Evolutionary conservation across 2,797 vertebrate genomes (phyloP).

Genomic region (Periparus ater): DNA sequence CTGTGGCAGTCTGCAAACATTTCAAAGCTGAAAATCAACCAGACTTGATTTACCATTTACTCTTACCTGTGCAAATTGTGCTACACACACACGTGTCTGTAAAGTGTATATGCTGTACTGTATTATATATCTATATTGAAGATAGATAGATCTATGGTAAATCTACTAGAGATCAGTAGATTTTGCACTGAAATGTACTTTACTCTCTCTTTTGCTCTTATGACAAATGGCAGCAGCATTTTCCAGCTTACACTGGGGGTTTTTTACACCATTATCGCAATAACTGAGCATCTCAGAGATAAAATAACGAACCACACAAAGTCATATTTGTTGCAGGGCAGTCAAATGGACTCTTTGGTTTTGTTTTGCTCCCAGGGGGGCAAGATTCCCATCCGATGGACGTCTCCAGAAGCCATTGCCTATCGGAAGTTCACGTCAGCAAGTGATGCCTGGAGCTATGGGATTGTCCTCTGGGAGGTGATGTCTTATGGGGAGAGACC

Average conservation of each 20-base stretch:
- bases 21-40: not conserved
- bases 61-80: not conserved
- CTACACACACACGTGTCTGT: not conserved
- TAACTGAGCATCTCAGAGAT: not conserved
- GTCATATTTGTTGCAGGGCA: not conserved
- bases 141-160: not conserved
- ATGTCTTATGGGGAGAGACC: slow-evolving; percentile 98
- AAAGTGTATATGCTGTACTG: not conserved
- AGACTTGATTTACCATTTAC: not conserved
- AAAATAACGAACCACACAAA: not conserved
- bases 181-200: not conserved
- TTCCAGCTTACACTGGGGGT: rapidly evolving
- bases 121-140: not conserved
- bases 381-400: slow-evolving; percentile 98
- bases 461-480: slow-evolving; percentile 98
- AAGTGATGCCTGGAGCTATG: slow-evolving; percentile 97
- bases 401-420: slow-evolving; percentile 95
- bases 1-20: not conserved
- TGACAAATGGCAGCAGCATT: not conserved
- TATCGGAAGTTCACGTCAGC: slow-evolving; percentile 98
- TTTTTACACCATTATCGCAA: not conserved
- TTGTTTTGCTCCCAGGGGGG: slow-evolving; percentile 83
- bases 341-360: not conserved
- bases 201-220: not conserved
- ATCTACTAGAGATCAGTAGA: not conserved